Evolutionary conservation across 64 coral and sea anemone genomes (phyloP), one percentile per base, ranked within the genome.

Genomic region (Montipora foliosa): DNA sequence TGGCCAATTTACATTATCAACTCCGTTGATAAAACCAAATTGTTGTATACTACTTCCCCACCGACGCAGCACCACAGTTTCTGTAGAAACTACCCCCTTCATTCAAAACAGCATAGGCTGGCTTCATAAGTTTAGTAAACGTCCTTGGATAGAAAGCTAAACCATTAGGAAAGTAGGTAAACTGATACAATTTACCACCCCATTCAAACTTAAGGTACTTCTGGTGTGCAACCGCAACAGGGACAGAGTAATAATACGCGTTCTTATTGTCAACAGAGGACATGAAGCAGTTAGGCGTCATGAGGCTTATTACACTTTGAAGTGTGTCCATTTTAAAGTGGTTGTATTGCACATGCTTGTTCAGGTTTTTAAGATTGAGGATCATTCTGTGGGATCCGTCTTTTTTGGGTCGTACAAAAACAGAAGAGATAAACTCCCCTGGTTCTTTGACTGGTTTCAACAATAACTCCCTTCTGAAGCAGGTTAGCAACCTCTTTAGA

Each of bases 321-420:
- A 74, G 66, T n/a, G 84, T 87, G 6, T 87, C 84, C 62, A 87
- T 87, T 85, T 85, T 85, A 66, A 85, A 85, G 58, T 85, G 82
- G 60, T 67, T 17, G 19, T 85, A 85, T 67, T 59, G 29, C 44
- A 85, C 57, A 66, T 62, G 59, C 59, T 59, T 37, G 29, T 85
- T 85, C 19, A 85, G 59, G 15, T 59, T 64, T 85, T 62, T 66
- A 3, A 85, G n/a, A 21, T 85, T 67, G 5, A 85, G 58, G 44
- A 87, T 87, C 67, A 74, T 87, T 70, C 84, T 6, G 16, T 49
- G 47, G 48, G 61, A 71, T 11, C 84, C 61, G 67, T 71, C 84
- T 20, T 87, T 87, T 44, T 87, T 59, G 37, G 67, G 67, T 15
- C 67, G 67, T 13, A 87, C 84, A 87, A 87, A 87, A 16, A 72